These are phyloP conservation scores for Pseudorectes ferrugineus DNA, from an alignment of 2,113 vertebrate genomes.

Conservation along the genomic window DNA sequence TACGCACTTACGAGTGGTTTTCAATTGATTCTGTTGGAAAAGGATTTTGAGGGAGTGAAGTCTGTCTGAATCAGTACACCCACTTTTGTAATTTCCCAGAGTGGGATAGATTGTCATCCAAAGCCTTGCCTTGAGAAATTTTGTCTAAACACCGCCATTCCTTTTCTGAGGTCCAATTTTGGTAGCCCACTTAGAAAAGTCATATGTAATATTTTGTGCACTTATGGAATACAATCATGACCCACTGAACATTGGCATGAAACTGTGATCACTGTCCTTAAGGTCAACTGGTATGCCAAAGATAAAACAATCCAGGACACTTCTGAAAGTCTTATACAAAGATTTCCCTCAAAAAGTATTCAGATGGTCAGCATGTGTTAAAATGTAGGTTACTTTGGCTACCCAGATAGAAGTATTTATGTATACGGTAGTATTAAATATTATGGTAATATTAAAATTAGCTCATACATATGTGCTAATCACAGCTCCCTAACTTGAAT, in stretches of 20 bases:
- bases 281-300: background rate
- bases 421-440: background rate
- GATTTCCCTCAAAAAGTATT: background rate
- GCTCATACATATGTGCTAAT: background rate
- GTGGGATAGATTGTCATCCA: background rate
- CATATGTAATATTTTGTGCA: background rate
- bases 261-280: background rate
- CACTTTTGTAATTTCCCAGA: background rate
- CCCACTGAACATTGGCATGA: background rate
- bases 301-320: background rate
- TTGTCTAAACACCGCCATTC: background rate
- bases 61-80: background rate
- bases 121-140: background rate
- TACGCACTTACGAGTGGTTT: background rate
- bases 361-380: background rate
- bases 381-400: background rate
- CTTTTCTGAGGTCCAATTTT: background rate
- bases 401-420: background rate
- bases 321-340: background rate
- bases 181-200: background rate
- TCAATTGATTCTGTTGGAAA: background rate
- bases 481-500: background rate
- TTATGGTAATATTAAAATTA: background rate
- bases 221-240: background rate
- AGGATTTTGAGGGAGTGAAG: background rate